A percentile compares a stretch with the other conserved stretches of the same genome.
Conservation (phyloP, 2,888 invertebrate genomes). For the Kuschelorhynchus macadamiae region DNA sequence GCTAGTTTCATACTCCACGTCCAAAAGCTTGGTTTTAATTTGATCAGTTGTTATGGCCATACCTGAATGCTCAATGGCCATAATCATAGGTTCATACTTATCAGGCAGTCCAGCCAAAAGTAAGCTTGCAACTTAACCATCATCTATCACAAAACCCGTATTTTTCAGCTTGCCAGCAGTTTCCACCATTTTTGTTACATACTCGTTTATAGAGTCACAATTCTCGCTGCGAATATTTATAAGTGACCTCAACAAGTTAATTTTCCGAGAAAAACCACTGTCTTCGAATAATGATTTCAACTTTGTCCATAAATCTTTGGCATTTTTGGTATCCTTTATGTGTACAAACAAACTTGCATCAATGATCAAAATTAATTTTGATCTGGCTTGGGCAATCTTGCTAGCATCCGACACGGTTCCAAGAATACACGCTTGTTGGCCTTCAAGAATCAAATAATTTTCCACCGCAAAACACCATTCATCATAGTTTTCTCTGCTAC, state of each 20-base stretch:
- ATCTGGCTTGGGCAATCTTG: slow-evolving; percentile 27
- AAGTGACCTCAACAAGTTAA: slow-evolving; percentile 54
- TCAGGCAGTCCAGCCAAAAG: slow-evolving; percentile 56
- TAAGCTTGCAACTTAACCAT: slow-evolving; percentile 57
- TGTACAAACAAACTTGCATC: slow-evolving; percentile 54
- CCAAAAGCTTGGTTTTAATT: slow-evolving; percentile 56
- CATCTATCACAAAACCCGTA: slow-evolving; percentile 56
- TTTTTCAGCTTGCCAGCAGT: slow-evolving; percentile 53
- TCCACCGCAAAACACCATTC: slow-evolving; percentile 50
- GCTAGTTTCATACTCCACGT: slow-evolving; percentile 18
- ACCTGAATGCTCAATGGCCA: slow-evolving; percentile 47
- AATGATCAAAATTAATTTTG: slow-evolving; percentile 48
- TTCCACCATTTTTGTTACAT: slow-evolving; percentile 33
- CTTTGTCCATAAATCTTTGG: slow-evolving; percentile 12
- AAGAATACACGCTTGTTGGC: slow-evolving; percentile 39
- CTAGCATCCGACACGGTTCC: slow-evolving; percentile 35
- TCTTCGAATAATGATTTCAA: slow-evolving; percentile 14
- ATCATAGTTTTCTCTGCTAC: slow-evolving; percentile 50
- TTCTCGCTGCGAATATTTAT: slow-evolving; percentile 56
- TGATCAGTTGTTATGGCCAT: slow-evolving; percentile 51
- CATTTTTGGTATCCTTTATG: slow-evolving; percentile 41
- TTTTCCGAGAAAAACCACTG: slow-evolving; percentile 38
- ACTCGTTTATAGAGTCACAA: slow-evolving; percentile 53
- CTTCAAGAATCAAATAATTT: slow-evolving; percentile 49
- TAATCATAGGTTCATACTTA: slow-evolving; percentile 50